Evolutionary conservation across 2,888 invertebrate species (phyloP).

Genomic region (Entomobrya multifasciata): DNA sequence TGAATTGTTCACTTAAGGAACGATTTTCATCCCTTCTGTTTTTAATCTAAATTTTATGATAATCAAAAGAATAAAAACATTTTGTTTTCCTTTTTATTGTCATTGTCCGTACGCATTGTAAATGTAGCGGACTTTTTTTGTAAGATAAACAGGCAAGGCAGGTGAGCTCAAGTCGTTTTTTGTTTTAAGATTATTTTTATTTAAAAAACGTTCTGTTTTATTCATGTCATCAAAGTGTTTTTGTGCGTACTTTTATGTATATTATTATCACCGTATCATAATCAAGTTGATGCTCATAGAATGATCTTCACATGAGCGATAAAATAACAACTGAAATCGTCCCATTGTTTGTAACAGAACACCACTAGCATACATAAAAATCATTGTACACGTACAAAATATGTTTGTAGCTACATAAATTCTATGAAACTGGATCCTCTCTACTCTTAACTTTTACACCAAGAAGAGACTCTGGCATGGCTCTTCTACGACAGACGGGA

Average conservation of each 20-base stretch:
- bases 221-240: constrained; percentile 5
- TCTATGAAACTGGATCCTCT: constrained; percentile 67
- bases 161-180: too few relatives aligned
- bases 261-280: constrained; percentile 59
- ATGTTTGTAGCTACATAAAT: constrained; percentile 20
- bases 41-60: constrained; percentile 65
- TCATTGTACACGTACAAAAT: too few relatives aligned
- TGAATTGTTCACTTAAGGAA: constrained; percentile 67
- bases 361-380: constrained; percentile 58
- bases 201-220: too few relatives aligned
- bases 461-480: constrained; percentile 24
- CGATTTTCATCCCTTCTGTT: constrained; percentile 58
- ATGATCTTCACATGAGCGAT: constrained; percentile 63
- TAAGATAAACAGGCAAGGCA: too few relatives aligned
- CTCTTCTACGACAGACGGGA: constrained; percentile 26
- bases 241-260: background rate
- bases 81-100: constrained; percentile 41
- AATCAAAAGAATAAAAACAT: constrained; percentile 35
- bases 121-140: too few relatives aligned
- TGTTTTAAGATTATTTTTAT: constrained; percentile 20
- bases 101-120: background rate
- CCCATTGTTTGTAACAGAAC: constrained; percentile 71
- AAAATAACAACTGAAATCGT: constrained; percentile 69
- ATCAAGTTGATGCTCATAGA: constrained; percentile 54
- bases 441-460: constrained; percentile 38